These are phyloP conservation scores for Schizopygopsis malacanthus DNA, from an alignment of 2,797 vertebrate species.

Conservation along the genomic window DNA sequence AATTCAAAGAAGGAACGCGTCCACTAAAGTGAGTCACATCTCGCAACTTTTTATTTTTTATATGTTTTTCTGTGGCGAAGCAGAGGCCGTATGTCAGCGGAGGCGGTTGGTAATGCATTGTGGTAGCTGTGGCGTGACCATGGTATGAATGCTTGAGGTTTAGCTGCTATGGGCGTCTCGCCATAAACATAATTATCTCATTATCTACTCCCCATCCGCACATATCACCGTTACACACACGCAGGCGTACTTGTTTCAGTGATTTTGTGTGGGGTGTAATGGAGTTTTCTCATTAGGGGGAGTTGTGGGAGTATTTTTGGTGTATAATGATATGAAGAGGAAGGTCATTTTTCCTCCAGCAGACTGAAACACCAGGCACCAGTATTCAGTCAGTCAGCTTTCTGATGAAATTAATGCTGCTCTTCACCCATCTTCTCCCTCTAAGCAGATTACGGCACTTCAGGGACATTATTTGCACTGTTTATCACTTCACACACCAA, in stretches of 20 bases:
- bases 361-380: constrained; percentile 69
- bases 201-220: constrained; percentile 9
- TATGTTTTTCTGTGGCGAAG: neutral
- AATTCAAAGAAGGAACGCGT: constrained; percentile 10
- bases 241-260: constrained; percentile 60
- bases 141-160: constrained; percentile 2
- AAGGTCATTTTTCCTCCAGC: constrained; percentile 64
- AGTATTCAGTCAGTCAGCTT: constrained; percentile 67
- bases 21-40: neutral
- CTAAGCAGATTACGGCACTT: constrained; percentile 77
- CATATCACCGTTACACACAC: constrained; percentile 10
- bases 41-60: constrained; percentile 1
- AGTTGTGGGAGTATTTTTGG: constrained; percentile 71
- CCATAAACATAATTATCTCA: constrained; percentile 25
- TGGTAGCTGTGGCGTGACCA: constrained; percentile 19
- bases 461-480: constrained; percentile 76
- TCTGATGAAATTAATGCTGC: constrained; percentile 77
- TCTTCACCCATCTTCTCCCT: constrained; percentile 69
- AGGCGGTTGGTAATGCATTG: neutral
- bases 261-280: constrained; percentile 71
- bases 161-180: neutral
- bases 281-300: constrained; percentile 72
- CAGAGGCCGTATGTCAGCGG: neutral
- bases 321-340: constrained; percentile 73
- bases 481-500: constrained; percentile 75